phyloP scores from a whole-genome alignment of 2,888 invertebrate species.

The Nomada flava region DNA sequence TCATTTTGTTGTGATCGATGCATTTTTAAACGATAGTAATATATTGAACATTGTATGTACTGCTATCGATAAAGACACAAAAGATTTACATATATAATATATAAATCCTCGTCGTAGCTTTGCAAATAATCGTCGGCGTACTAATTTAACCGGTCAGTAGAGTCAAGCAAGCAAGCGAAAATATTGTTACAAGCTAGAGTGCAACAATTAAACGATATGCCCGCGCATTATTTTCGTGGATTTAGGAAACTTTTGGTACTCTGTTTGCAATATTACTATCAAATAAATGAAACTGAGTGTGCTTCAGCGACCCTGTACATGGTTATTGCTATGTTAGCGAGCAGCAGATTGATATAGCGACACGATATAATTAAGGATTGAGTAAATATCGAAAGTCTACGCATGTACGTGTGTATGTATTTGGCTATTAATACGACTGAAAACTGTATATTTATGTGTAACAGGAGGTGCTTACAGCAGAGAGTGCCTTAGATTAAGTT shows the following conservation, averaged over 20 bases:
- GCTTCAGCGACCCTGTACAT: neutral
- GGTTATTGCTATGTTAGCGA: neutral
- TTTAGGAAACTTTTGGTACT: conserved; percentile 8
- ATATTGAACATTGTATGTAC: conserved; percentile 28
- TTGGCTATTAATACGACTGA: conserved; percentile 1
- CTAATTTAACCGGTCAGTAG: neutral
- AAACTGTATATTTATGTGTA: conserved; percentile 28
- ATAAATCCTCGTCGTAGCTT: neutral
- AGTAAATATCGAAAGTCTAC: neutral
- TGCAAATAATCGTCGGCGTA: conserved; percentile 5
- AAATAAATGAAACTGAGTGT: neutral
- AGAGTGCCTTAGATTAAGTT: conserved; percentile 54
- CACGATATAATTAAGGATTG: conserved; percentile 1
- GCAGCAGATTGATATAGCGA: neutral
- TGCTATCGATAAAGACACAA: conserved; percentile 1
- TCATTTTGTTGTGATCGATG: conserved; percentile 23
- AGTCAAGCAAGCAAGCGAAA: neutral
- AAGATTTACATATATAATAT: conserved; percentile 4
- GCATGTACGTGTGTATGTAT: neutral
- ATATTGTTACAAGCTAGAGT: neutral
- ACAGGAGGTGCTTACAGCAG: conserved; percentile 39
- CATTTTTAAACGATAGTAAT: conserved; percentile 27
- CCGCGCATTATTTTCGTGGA: conserved; percentile 11
- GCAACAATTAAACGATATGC: neutral
- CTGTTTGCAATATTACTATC: conserved; percentile 14